These are phyloP conservation scores for Eurypyga helias DNA, from an alignment of 2,113 vertebrate genomes.

Conservation along the genomic window DNA sequence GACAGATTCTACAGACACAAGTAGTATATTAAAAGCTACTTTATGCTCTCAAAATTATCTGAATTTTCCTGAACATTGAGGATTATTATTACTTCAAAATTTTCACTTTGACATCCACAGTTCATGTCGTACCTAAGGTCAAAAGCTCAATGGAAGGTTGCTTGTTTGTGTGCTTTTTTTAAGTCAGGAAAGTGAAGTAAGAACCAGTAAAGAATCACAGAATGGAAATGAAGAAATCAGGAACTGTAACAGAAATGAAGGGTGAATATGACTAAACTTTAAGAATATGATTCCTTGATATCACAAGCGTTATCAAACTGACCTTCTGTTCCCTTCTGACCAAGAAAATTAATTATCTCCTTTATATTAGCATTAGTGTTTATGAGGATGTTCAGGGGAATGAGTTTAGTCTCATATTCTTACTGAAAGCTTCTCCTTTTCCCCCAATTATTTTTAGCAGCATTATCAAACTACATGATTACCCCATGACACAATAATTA, in stretches of 20 bases:
- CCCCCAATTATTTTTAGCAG: not conserved
- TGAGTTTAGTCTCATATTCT: not conserved
- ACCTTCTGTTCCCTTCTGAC: not conserved
- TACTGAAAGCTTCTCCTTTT: not conserved
- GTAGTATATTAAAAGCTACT: not conserved
- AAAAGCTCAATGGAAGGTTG: not conserved
- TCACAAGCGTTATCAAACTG: not conserved
- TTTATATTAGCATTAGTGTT: not conserved
- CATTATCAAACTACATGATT: not conserved
- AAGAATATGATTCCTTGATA: not conserved
- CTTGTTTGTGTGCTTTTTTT: not conserved
- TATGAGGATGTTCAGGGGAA: not conserved
- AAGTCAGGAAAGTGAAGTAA: not conserved
- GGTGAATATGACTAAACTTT: not conserved
- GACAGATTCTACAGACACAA: not conserved
- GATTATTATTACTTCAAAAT: not conserved
- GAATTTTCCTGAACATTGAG: not conserved
- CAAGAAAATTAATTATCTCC: not conserved
- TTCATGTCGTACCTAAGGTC: not conserved
- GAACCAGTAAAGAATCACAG: not conserved
- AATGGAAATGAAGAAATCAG: not conserved
- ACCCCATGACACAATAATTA: not conserved
- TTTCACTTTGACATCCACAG: not conserved
- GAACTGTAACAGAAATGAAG: not conserved
- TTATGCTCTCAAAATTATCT: not conserved